Evolutionary conservation across 92 coral and sea anemone genomes (phyloP).

Genomic region (Chrysogorgia sp.): DNA sequence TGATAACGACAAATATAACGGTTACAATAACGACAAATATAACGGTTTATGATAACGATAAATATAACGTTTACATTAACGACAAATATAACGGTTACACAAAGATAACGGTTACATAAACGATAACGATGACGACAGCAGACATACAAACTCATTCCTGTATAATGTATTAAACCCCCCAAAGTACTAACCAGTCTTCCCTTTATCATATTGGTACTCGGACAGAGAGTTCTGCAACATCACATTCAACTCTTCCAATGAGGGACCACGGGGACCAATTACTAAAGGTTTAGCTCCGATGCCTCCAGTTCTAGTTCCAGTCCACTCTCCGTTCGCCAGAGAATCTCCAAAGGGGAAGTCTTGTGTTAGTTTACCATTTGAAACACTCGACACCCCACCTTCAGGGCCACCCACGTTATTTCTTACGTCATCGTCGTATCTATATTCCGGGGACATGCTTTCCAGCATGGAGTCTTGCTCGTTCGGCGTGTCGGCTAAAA

Average conservation of each 20-base stretch:
- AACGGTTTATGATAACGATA: too few relatives aligned
- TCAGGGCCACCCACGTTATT: background rate
- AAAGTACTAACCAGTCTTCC: background rate
- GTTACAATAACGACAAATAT: too few relatives aligned
- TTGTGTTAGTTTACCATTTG: background rate
- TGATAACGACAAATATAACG: too few relatives aligned
- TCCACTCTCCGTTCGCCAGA: background rate
- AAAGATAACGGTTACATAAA: too few relatives aligned
- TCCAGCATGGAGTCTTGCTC: slow-evolving; percentile 18
- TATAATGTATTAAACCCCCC: too few relatives aligned
- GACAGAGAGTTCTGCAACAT: slow-evolving; percentile 27
- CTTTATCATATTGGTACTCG: slow-evolving; percentile 29
- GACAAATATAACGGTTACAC: too few relatives aligned
- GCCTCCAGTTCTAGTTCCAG: background rate
- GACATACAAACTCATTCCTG: too few relatives aligned
- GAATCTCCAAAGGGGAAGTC: background rate
- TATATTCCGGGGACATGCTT: slow-evolving; percentile 30
- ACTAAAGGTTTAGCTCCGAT: background rate
- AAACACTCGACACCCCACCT: background rate
- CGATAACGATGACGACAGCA: too few relatives aligned
- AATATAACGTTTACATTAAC: too few relatives aligned
- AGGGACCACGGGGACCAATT: background rate
- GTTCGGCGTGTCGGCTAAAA: background rate
- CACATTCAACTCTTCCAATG: slow-evolving; percentile 35
- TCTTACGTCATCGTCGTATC: background rate